Evolutionary conservation across 2,888 invertebrate genomes (phyloP).

Genomic region (Harmothoe impar): DNA sequence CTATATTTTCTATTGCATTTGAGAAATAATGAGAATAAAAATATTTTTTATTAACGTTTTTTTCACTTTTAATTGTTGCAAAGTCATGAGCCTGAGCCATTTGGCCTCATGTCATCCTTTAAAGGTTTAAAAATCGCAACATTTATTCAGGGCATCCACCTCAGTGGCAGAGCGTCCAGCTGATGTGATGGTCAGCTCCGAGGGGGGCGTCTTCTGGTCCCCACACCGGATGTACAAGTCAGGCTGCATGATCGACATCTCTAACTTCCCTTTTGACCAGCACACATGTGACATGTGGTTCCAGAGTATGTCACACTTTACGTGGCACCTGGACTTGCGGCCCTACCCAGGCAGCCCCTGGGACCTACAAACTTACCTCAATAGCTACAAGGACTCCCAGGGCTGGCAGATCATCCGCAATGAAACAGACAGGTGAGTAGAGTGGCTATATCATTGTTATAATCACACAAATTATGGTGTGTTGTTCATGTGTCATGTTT

Average conservation of each 20-base stretch:
- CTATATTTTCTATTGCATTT: too few relatives aligned
- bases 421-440: slow-evolving; percentile 55
- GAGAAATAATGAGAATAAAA: too few relatives aligned
- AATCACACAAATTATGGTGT: too few relatives aligned
- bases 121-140: too few relatives aligned
- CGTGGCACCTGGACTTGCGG: slow-evolving; percentile 50
- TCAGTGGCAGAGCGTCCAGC: slow-evolving; percentile 50
- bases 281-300: slow-evolving; percentile 66
- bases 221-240: slow-evolving; percentile 64
- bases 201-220: slow-evolving; percentile 65
- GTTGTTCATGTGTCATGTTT: too few relatives aligned
- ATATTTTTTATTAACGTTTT: too few relatives aligned
- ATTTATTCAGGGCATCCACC: slow-evolving; percentile 61
- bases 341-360: slow-evolving; percentile 50
- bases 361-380: slow-evolving; percentile 65
- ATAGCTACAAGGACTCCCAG: slow-evolving; percentile 64
- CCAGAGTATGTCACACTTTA: slow-evolving; percentile 59
- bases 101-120: too few relatives aligned
- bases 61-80: too few relatives aligned
- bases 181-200: slow-evolving; percentile 61
- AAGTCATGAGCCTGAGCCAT: too few relatives aligned
- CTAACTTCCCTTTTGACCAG: slow-evolving; percentile 66
- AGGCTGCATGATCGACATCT: slow-evolving; percentile 66
- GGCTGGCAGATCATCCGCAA: slow-evolving; percentile 65
- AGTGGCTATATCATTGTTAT: background rate